Base-by-base conservation (phyloP, 2,888 invertebrate species). In the Drosophila hamatofila region DNA sequence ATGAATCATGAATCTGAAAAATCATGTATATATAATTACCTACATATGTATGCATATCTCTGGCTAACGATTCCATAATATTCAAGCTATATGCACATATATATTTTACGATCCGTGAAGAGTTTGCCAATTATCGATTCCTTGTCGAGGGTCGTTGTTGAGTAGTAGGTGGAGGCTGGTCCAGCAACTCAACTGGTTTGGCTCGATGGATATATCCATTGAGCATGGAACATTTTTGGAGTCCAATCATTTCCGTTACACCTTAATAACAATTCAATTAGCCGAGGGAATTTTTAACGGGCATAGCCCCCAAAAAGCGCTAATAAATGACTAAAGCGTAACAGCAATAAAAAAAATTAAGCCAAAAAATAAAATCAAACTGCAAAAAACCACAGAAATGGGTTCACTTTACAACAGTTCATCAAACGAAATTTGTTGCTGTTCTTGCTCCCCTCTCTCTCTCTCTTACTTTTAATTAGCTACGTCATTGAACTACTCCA, bases 401-500 rank as follows among this genome's bases (percentile, higher is more conserved):
- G 30, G 23, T 56, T 56, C 42, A 56, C 16, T 56, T 56, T 4
- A 33, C 33, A 30, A 25, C 37, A 54, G 46, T 63, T 63, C 64
- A 54, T 48, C 54, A 64, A 48, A 35, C 63, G 46, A 12, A 18
- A 25, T 25, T 66, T 63, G 23, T 62, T 30, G 30, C 16, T 27
- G 14, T 30, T 27, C 2, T 11, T 27, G 3, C 0, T 2, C 3
- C 25, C 25, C 30, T 41, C 21, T 41, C 9, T 33, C 30, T 16
- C 44, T 0, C 23, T 18, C 48, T 12, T 11, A 30, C 18, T 37
- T n/a, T 35, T 54, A 25, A 25, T 33, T 52, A 16, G 9, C 37
- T 48, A 54, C 64, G 64, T 63, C 46, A 64, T 39, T 66, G 46
- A 30, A 54, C 64, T 48, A 63, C n/a, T 56, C 27, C 18, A 18